These are phyloP conservation scores for Ctenosaura bakeri DNA, from an alignment of 2,797 vertebrate genomes.

Conservation along the genomic window DNA sequence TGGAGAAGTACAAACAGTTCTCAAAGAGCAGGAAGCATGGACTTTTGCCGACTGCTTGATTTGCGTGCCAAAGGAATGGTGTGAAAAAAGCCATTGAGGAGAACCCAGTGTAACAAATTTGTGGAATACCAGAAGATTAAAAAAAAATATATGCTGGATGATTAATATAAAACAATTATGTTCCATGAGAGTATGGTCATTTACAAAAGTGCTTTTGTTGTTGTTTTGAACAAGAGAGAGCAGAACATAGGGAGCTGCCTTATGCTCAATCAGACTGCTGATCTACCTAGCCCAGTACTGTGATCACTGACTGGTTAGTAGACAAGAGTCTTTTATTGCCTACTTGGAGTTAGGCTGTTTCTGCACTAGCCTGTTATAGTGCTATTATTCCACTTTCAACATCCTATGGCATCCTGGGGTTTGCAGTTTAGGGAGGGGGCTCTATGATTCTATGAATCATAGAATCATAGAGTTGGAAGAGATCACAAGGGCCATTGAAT, in stretches of 20 bases:
- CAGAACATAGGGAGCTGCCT: neutral
- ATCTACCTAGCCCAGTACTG: neutral
- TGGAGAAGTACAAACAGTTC: conserved; percentile 70
- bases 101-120: conserved; percentile 50
- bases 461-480: no score
- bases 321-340: neutral
- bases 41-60: conserved; percentile 53
- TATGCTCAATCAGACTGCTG: neutral
- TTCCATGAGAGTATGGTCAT: conserved; percentile 1
- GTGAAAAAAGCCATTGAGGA: conserved; percentile 52
- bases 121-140: conserved; percentile 31
- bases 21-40: conserved; percentile 67
- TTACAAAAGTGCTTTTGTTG: neutral
- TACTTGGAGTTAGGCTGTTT: neutral
- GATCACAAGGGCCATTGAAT: no score
- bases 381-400: no score
- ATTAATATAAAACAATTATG: neutral
- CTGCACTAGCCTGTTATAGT: no score
- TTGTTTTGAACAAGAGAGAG: conserved; percentile 8
- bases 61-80: conserved; percentile 56
- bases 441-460: no score
- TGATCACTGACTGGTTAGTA: neutral
- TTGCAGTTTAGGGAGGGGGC: no score
- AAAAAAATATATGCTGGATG: conserved; percentile 40
- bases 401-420: no score